Evolutionary conservation across 2,113 vertebrate species (phyloP), one percentile per base, ranked within the genome.

Genomic region (Aptenodytes forsteri): DNA sequence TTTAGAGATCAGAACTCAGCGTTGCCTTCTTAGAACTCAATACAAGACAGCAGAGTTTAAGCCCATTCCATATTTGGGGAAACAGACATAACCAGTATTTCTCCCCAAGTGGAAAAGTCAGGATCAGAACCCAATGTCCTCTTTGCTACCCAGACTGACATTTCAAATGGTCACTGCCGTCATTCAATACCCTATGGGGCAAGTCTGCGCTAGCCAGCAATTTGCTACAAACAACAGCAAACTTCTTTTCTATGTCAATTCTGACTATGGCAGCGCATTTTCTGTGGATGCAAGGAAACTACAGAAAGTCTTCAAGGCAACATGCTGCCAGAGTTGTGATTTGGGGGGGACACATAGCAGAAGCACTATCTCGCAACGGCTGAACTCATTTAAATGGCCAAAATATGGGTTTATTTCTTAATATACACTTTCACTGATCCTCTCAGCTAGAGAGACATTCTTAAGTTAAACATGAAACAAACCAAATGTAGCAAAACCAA

Each of bases 361-460:
- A 49, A 81, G 18, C 4, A 12, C 30, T 12, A 5, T 16, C 32
- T 76, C 52, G 29, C n/a, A 5, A 8, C 38, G 52, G 22, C 52
- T n/a, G 29, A 65, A 21, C 30, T 61, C 26, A 27, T 50, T 14
- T 59, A 42, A 69, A 54, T 1, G 49, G 21, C 34, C 73, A 69
- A 69, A 42, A 61, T 0, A 25, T 0, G 2, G 25, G 19, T 5
- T 49, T 47, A 19, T 21, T 71, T 59, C 69, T 70, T 6, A 26
- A 13, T 0, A 16, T 0, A 3, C 4, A 4, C 26, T 50, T 59
- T 26, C 75, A 77, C 1, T 12, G 8, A 46, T 6, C 14, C 11
- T 42, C 13, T 23, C 5, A 16, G 15, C 72, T 78, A 16, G 50
- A 47, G 25, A 46, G 3, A 47, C n/a, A 32, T 66, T 47, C 4